phyloP scores from a whole-genome alignment of 2,888 invertebrate species.

The Mechanitis mazaeus region DNA sequence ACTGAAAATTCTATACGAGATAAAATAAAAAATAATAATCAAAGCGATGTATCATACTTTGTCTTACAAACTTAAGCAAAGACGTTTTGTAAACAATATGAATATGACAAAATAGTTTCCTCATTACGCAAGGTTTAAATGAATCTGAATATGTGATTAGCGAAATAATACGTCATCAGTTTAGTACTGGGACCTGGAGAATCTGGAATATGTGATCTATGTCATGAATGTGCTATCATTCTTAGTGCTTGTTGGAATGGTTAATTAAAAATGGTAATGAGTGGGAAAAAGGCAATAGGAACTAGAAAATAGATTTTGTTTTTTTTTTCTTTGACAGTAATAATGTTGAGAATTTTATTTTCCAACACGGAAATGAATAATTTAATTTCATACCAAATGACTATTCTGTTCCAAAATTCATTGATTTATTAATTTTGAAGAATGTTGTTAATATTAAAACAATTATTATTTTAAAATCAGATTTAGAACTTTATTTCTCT shows the following conservation, averaged over 20 bases:
- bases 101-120: background rate
- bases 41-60: too few relatives aligned
- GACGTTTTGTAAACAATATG: background rate
- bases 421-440: too few relatives aligned
- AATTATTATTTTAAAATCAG: too few relatives aligned
- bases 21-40: too few relatives aligned
- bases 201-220: constrained; percentile 5
- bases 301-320: background rate
- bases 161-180: constrained; percentile 3
- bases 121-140: background rate
- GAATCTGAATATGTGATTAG: constrained; percentile 3
- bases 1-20: too few relatives aligned
- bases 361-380: background rate
- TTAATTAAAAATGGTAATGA: constrained; percentile 7
- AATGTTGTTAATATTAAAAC: too few relatives aligned
- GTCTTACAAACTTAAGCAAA: too few relatives aligned
- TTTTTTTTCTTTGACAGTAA: background rate
- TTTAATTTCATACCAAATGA: too few relatives aligned
- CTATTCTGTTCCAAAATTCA: too few relatives aligned
- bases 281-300: constrained; percentile 2
- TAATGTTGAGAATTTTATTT: background rate
- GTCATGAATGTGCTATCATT: background rate
- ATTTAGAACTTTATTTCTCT: too few relatives aligned
- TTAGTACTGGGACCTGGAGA: constrained; percentile 6
- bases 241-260: constrained; percentile 2